These are phyloP conservation scores for Elaeidobius kamerunicus DNA, from an alignment of 2,888 invertebrate species.

Conservation along the genomic window DNA sequence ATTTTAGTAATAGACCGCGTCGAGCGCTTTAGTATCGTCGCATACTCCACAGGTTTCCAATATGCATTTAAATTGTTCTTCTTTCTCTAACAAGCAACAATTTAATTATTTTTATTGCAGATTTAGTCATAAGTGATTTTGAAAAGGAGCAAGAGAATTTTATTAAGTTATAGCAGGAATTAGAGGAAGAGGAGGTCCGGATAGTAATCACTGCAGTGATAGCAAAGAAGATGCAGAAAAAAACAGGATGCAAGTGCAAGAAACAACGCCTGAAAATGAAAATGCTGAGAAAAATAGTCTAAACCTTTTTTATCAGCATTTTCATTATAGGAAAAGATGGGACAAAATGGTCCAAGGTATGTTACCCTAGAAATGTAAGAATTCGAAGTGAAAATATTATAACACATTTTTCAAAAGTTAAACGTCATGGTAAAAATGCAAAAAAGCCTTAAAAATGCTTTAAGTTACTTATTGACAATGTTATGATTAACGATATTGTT, in stretches of 20 bases:
- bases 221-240: neutral
- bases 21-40: neutral
- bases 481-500: neutral
- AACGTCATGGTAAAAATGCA: neutral
- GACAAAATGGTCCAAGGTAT: neutral
- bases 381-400: neutral
- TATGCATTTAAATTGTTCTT: neutral
- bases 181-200: neutral
- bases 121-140: neutral
- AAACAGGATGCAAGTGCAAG: neutral
- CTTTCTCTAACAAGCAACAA: neutral
- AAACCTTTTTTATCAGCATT: no score
- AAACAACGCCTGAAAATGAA: neutral
- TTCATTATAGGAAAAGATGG: neutral
- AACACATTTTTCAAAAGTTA: neutral
- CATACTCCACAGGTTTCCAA: neutral
- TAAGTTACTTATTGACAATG: neutral
- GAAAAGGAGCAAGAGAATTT: neutral
- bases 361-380: slow-evolving; percentile 2
- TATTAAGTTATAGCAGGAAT: neutral
- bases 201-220: neutral
- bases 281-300: neutral
- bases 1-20: neutral
- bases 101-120: neutral
- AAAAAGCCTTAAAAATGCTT: neutral